A percentile compares a stretch with the other conserved stretches of the same genome.
Evolutionary conservation across 2,888 invertebrate genomes (phyloP).

Genomic region (Platerodrilus igneus): DNA sequence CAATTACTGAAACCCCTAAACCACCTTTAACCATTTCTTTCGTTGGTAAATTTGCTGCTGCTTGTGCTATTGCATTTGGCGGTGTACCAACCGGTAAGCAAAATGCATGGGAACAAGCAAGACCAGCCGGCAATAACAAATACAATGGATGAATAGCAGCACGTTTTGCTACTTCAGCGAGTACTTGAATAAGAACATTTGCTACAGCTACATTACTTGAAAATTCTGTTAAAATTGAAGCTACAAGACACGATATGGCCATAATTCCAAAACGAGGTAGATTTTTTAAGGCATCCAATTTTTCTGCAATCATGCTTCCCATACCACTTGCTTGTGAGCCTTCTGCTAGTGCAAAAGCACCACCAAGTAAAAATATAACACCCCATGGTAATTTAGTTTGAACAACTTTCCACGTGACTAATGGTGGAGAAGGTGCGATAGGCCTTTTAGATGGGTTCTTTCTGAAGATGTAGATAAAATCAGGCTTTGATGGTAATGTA

Average conservation of each 20-base stretch:
- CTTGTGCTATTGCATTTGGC: slow-evolving; percentile 89
- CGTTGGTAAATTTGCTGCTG: slow-evolving; percentile 74
- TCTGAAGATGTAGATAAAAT: slow-evolving; percentile 67
- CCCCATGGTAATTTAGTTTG: slow-evolving; percentile 89
- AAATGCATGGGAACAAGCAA: slow-evolving; percentile 89
- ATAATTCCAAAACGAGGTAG: slow-evolving; percentile 64
- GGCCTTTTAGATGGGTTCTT: slow-evolving; percentile 56
- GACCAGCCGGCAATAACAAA: slow-evolving; percentile 82
- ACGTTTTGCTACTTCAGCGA: slow-evolving; percentile 67
- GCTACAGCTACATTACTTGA: slow-evolving; percentile 89
- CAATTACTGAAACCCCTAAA: slow-evolving; percentile 67
- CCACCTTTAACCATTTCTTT: slow-evolving; percentile 71
- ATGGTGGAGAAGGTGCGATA: slow-evolving; percentile 60
- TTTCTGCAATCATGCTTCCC: slow-evolving; percentile 68
- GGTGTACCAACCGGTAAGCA: slow-evolving; percentile 94
- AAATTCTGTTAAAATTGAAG: slow-evolving; percentile 81
- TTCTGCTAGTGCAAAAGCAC: slow-evolving; percentile 87
- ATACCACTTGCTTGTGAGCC: slow-evolving; percentile 78
- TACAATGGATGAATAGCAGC: slow-evolving; percentile 75
- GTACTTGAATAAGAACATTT: slow-evolving; percentile 79
- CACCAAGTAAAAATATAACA: slow-evolving; percentile 79
- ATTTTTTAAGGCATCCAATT: slow-evolving; percentile 61
- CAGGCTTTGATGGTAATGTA: slow-evolving; percentile 73
- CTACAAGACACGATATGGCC: slow-evolving; percentile 70
- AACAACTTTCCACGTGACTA: slow-evolving; percentile 80